Conservation (phyloP, 2,797 vertebrate species). For the Hemibagrus guttatus region DNA sequence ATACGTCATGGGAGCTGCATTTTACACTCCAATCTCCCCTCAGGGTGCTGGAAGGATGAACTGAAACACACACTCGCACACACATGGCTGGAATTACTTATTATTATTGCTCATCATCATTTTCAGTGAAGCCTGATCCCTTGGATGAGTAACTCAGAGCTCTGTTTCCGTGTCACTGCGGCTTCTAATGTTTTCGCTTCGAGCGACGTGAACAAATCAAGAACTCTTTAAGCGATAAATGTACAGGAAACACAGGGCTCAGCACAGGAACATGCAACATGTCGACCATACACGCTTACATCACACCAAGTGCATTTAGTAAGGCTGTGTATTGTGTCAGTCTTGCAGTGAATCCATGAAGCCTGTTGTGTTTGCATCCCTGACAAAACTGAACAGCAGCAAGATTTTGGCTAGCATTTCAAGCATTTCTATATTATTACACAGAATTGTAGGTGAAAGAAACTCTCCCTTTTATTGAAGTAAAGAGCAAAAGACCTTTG, state of each 20-base stretch:
- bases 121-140: constrained; percentile 22
- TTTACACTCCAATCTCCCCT: constrained; percentile 67
- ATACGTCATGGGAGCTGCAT: constrained; percentile 73
- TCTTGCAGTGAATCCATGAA: not conserved
- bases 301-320: not conserved
- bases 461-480: not conserved
- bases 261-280: not conserved
- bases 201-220: not conserved
- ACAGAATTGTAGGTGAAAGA: not conserved
- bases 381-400: not conserved
- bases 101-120: constrained; percentile 40
- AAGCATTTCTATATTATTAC: not conserved
- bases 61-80: constrained; percentile 29
- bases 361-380: not conserved
- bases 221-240: not conserved
- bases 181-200: constrained; percentile 5
- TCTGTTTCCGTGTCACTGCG: constrained; percentile 16
- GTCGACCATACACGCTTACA: not conserved
- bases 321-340: not conserved
- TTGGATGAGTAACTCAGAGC: constrained; percentile 27
- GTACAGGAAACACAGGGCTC: not conserved
- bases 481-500: not conserved
- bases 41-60: constrained; percentile 57
- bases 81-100: constrained; percentile 35
- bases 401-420: not conserved